phyloP scores from a whole-genome alignment of 2,797 vertebrate genomes.

The Phataginus tetradactyla region DNA sequence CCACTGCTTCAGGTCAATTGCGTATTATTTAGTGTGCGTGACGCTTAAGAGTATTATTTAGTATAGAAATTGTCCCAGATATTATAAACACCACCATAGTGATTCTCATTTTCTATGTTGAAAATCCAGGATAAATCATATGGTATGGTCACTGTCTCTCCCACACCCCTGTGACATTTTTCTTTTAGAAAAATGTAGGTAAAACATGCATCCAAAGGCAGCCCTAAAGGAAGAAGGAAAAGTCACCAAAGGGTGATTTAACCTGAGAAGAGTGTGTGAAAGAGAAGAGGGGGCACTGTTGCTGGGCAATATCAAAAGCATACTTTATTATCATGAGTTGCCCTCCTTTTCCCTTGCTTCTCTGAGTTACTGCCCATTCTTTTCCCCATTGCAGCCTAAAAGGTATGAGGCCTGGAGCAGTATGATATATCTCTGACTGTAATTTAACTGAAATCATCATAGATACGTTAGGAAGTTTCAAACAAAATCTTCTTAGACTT shows the following conservation, averaged over 20 bases:
- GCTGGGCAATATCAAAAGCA: not conserved
- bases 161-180: not conserved
- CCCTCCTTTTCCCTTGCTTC: not conserved
- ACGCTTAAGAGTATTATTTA: constrained; percentile 25
- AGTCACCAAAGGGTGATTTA: not conserved
- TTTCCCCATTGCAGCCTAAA: constrained; percentile 9
- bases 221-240: not conserved
- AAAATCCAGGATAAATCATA: not conserved
- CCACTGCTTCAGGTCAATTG: constrained; percentile 53
- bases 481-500: constrained; percentile 7
- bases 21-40: constrained; percentile 50
- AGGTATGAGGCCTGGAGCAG: not conserved
- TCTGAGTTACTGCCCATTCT: not conserved
- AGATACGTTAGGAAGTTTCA: constrained; percentile 7
- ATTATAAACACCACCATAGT: not conserved
- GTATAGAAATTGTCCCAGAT: not conserved
- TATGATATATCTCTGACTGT: not conserved
- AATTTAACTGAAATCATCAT: not conserved
- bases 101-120: constrained; percentile 39
- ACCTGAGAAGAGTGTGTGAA: not conserved
- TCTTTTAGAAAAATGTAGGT: not conserved
- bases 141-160: not conserved
- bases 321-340: not conserved
- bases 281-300: not conserved
- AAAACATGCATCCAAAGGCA: not conserved